Base-by-base conservation (phyloP, 2,797 vertebrate genomes). In the Acrossocheilus fasciatus region DNA sequence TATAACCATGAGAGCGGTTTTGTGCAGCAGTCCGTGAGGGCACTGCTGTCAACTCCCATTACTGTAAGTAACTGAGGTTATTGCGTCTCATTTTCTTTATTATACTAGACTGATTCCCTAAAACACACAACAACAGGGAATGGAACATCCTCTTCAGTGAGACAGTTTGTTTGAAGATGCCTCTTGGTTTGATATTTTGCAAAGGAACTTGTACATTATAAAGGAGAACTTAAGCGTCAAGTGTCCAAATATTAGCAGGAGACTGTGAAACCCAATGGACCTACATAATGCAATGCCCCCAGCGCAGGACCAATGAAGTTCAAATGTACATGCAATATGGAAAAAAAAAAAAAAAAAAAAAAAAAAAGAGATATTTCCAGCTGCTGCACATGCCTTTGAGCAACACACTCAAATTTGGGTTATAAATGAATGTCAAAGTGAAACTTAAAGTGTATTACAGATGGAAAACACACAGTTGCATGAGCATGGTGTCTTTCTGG, bases 21-120 rank as follows among this genome's bases (percentile, higher is more conserved):
- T 57, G 68, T 59, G 81, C 69, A 59, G 14, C 10, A 30, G 50
- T 72, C 23, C 52, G 36, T 73, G 81, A 83, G 50, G 15, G 81
- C 36, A 3, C 68, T 83, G 81, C 81, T 83, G 81, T 83, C 81
- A 59, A 18, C 69, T 45, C 81, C 23, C 6, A n/a, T 83, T 73
- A 57, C 45, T 69, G 45, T n/a, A 81, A 52, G 36, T 30, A 83
- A 54, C 47, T 83, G 23, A n/a, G 26, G 52, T 41, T 83, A 69
- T 52, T 20, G 23, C n/a, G 69, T 83, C 81, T 83, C 52, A 43
- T 57, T 83, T 73, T 59, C 36, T 43, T 43, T 45, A 73, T 57
- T 20, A 73, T 20, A 73, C 17, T 6, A 43, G 7, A 73, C 69
- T 43, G n/a, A 69, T 54, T 81, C 45, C 20, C 64, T 39, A 17